phyloP scores from a whole-genome alignment of 2,797 vertebrate species.

The Syngnathus rostellatus region DNA sequence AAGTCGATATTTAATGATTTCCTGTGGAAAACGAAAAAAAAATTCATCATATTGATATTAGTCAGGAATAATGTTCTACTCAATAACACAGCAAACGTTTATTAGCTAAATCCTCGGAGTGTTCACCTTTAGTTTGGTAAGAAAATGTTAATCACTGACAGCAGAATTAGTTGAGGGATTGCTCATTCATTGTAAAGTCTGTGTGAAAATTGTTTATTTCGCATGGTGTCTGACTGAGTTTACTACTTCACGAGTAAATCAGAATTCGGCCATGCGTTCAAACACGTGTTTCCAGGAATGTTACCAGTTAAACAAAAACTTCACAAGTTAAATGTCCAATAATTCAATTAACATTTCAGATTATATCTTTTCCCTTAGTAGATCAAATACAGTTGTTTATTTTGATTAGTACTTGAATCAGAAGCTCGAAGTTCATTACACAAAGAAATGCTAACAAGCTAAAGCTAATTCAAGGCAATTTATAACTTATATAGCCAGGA shows the following conservation, averaged over 20 bases:
- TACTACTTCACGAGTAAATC: slow-evolving; percentile 57
- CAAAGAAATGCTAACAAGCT: neutral
- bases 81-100: neutral
- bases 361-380: neutral
- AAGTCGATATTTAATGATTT: neutral
- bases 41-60: neutral
- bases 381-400: neutral
- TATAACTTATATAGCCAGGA: neutral
- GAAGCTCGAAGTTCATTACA: neutral
- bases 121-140: neutral
- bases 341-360: neutral
- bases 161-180: slow-evolving; percentile 15
- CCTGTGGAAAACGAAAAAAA: neutral
- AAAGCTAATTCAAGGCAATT: neutral
- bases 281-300: neutral
- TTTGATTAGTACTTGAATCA: neutral
- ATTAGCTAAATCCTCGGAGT: neutral
- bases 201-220: slow-evolving; percentile 39
- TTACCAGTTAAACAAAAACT: neutral
- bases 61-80: neutral
- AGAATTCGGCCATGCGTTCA: slow-evolving; percentile 76
- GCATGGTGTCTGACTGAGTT: slow-evolving; percentile 75
- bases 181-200: slow-evolving; percentile 14
- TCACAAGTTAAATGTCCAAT: neutral
- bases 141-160: slow-evolving; percentile 41